phyloP scores from a whole-genome alignment of 2,888 invertebrate species.

The Ennomos erosarius region DNA sequence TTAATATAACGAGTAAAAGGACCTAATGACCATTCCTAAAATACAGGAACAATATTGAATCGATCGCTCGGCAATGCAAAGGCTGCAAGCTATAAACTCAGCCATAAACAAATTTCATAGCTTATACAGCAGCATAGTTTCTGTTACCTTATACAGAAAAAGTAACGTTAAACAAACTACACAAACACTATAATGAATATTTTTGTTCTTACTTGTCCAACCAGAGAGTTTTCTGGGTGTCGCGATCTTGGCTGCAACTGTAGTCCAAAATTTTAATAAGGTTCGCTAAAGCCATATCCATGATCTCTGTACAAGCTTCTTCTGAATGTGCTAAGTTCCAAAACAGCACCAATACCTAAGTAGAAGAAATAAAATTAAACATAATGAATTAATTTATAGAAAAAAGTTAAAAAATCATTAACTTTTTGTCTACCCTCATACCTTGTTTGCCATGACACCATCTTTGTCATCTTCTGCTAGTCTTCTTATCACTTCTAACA shows the following conservation, averaged over 20 bases:
- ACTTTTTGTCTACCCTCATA: conserved; percentile 50
- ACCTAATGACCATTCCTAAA: too few species aligned
- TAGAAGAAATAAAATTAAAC: conserved; percentile 14
- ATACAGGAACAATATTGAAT: too few species aligned
- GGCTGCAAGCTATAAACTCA: too few species aligned
- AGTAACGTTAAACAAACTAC: too few species aligned
- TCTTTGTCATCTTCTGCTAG: conserved; percentile 99
- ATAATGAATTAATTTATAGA: neutral
- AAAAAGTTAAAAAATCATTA: neutral
- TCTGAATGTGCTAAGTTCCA: conserved; percentile 99
- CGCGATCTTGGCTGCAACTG: conserved; percentile 98
- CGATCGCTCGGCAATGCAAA: too few species aligned
- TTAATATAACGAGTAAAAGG: too few species aligned
- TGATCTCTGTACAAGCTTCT: conserved; percentile 98
- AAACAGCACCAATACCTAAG: conserved; percentile 93
- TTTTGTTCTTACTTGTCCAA: conserved; percentile 88
- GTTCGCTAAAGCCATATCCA: conserved; percentile 97
- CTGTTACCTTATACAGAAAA: too few species aligned
- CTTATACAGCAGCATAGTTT: too few species aligned
- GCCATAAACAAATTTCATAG: too few species aligned
- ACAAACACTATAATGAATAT: too few species aligned
- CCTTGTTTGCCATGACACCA: conserved; percentile 99
- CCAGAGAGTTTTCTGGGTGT: conserved; percentile 98
- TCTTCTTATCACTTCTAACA: conserved; percentile 96
- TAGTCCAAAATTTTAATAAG: conserved; percentile 99